Conservation (phyloP, 1,140 invertebrate species). For the Planococcus citri region DNA sequence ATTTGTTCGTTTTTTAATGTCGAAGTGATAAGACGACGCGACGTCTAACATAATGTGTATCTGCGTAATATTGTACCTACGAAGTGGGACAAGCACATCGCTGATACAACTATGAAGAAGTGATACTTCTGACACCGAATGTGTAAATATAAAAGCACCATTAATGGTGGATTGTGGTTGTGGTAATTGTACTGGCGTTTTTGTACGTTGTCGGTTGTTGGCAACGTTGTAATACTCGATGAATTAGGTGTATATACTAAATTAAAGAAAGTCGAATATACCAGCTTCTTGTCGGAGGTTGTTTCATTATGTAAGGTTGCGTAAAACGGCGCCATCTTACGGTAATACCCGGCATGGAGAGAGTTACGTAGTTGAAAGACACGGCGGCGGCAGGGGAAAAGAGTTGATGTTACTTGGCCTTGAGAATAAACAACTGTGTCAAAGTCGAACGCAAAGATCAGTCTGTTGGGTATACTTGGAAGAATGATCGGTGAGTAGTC, state of each 20-base stretch:
- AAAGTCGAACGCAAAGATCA: constrained; percentile 16
- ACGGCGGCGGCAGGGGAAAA: neutral
- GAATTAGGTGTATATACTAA: neutral
- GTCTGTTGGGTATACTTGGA: constrained; percentile 1
- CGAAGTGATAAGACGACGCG: too few species aligned
- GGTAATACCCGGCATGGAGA: constrained; percentile 5
- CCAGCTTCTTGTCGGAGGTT: constrained; percentile 10
- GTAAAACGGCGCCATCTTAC: constrained; percentile 19
- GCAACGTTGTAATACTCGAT: neutral
- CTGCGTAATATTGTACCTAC: too few species aligned
- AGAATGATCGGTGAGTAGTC: constrained; percentile 4
- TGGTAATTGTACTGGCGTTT: neutral
- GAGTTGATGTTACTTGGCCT: constrained; percentile 14
- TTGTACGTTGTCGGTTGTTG: too few species aligned
- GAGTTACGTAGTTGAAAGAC: constrained; percentile 9
- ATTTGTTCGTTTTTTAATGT: too few species aligned
- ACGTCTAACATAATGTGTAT: too few species aligned
- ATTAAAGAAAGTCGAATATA: neutral
- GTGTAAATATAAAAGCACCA: neutral
- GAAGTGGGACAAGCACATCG: too few species aligned
- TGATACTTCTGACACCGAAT: too few species aligned
- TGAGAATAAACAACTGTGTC: constrained; percentile 16
- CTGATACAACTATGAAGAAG: too few species aligned
- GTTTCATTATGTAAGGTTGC: constrained; percentile 20
- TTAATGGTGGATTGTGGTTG: neutral